A percentile compares a stretch with the other conserved stretches of the same genome.
These are phyloP conservation scores for Bombus impatiens DNA, from an alignment of 1,140 invertebrate genomes.

Conservation along the genomic window DNA sequence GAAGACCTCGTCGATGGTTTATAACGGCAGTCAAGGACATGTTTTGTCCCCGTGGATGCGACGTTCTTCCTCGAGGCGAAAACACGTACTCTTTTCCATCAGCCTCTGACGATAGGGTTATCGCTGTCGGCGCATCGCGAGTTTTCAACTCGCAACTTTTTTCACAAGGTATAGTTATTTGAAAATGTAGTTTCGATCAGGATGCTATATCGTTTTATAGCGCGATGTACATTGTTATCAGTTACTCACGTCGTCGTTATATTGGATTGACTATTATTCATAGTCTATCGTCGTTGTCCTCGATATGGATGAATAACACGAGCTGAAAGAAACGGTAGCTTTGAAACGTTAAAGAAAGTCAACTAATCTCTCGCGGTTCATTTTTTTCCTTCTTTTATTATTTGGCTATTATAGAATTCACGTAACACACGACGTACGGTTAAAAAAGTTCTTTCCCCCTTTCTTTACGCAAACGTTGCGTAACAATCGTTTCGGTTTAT, in stretches of 20 bases:
- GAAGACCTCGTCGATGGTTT: constrained; percentile 75
- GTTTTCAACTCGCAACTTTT: constrained; percentile 31
- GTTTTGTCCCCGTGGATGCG: constrained; percentile 74
- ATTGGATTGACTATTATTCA: constrained; percentile 33
- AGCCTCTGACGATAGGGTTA: constrained; percentile 26
- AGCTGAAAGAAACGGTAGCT: background rate
- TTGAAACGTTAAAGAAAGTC: background rate
- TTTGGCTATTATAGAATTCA: constrained; percentile 24
- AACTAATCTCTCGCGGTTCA: background rate
- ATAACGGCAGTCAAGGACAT: constrained; percentile 76
- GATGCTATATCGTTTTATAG: too few species aligned
- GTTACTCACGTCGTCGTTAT: constrained; percentile 29
- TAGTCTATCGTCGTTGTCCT: background rate
- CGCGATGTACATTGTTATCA: background rate
- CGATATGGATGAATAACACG: background rate
- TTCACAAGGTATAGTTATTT: background rate
- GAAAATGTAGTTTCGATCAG: constrained; percentile 11
- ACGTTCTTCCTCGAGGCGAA: constrained; percentile 63
- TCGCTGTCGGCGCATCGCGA: constrained; percentile 51
- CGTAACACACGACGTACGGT: constrained; percentile 25
- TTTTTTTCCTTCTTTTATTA: background rate
- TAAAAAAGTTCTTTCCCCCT: constrained; percentile 11
- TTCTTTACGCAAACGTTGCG: constrained; percentile 61
- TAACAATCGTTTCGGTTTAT: constrained; percentile 80
- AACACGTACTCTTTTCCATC: constrained; percentile 52